Percentiles rank a stretch among this genome's conserved stretches.
phyloP scores from a whole-genome alignment of 2,888 invertebrate genomes.

The Atrina japonica region DNA sequence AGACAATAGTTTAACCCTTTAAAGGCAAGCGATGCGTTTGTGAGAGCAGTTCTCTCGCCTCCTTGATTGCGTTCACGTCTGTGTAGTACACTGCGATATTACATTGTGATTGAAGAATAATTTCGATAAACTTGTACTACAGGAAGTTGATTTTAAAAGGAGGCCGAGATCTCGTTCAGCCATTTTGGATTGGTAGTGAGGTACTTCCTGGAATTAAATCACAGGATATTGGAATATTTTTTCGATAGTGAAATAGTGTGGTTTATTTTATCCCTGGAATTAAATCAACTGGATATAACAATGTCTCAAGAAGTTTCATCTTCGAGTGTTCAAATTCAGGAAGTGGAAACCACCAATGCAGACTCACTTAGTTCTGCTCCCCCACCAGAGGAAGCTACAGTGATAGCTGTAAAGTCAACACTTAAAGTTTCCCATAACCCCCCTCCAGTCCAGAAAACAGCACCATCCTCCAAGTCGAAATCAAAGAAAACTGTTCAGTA shows the following conservation, averaged over 20 bases:
- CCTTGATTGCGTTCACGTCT: slow-evolving; percentile 28
- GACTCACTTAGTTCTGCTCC: slow-evolving; percentile 23
- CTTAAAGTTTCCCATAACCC: slow-evolving; percentile 32
- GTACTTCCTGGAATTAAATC: slow-evolving; percentile 2
- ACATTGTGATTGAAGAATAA: background rate
- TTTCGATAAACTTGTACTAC: slow-evolving; percentile 11
- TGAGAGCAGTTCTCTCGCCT: slow-evolving; percentile 31
- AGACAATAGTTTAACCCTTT: slow-evolving; percentile 33
- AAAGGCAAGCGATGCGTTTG: slow-evolving; percentile 26
- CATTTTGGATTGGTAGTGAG: slow-evolving; percentile 20
- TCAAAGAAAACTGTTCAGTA: slow-evolving; percentile 22
- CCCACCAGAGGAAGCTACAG: slow-evolving; percentile 51
- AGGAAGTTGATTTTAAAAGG: slow-evolving; percentile 24
- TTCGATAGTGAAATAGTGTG: slow-evolving; percentile 3
- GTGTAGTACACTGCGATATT: background rate
- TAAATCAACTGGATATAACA: too few relatives aligned
- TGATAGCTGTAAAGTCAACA: slow-evolving; percentile 49
- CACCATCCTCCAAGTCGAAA: slow-evolving; percentile 19
- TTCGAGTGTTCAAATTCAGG: too few relatives aligned
- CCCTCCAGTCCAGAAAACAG: slow-evolving; percentile 10
- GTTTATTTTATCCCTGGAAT: background rate
- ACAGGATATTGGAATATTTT: background rate
- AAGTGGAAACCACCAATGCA: too few relatives aligned
- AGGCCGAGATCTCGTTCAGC: slow-evolving; percentile 21
- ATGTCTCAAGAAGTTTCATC: slow-evolving; percentile 4